Evolutionary conservation across 2,797 vertebrate genomes (phyloP).

Genomic region (Phoxinus dragarum): DNA sequence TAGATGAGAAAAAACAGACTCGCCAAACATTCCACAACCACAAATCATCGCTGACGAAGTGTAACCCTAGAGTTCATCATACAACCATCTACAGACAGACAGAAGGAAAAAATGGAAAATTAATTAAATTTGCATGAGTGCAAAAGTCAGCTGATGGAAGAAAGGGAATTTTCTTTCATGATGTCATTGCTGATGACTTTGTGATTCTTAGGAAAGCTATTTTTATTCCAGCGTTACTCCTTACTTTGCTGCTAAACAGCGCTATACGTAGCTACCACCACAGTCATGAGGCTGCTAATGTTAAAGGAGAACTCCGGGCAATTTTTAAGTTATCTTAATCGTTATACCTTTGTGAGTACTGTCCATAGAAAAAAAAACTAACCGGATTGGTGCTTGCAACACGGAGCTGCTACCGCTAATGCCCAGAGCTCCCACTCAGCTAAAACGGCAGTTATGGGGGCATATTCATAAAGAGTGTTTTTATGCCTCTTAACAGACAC

Average conservation of each 20-base stretch:
- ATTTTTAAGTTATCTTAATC: too few species aligned
- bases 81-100: background rate
- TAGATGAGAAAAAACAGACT: constrained; percentile 3
- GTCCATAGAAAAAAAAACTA: too few species aligned
- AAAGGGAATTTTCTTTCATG: background rate
- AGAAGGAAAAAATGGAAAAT: background rate
- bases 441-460: too few species aligned
- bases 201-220: background rate
- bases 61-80: background rate
- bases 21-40: background rate
- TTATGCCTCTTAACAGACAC: too few species aligned
- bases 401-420: too few species aligned
- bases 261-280: background rate
- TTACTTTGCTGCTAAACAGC: background rate
- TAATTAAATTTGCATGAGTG: background rate
- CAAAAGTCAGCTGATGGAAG: background rate
- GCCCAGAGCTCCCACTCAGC: too few species aligned
- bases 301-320: too few species aligned
- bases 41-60: background rate
- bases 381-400: too few species aligned
- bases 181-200: background rate
- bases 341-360: too few species aligned
- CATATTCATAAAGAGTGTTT: too few species aligned
- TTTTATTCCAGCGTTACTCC: background rate
- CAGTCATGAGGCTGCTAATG: background rate